Evolutionary conservation across 37 sponge, comb jelly and placozoan species (phyloP).

Genomic region (Halichondria panicea): DNA sequence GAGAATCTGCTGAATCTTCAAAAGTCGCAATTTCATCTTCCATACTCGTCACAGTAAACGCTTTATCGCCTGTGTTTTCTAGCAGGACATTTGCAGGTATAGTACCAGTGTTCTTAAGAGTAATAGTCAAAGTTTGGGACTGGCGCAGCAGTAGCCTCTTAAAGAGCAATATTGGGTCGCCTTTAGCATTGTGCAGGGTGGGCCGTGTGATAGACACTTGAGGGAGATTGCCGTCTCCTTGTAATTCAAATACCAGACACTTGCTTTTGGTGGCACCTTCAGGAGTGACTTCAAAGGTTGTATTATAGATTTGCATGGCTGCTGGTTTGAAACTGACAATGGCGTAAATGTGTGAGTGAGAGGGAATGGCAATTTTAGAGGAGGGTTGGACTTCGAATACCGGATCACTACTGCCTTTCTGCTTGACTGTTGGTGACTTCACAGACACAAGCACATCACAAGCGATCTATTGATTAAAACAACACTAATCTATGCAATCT

Average conservation of each 20-base stretch:
- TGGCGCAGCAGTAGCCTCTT: constrained; percentile 75
- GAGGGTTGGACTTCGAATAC: constrained; percentile 89
- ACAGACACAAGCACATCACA: constrained; percentile 78
- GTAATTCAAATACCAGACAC: constrained; percentile 85
- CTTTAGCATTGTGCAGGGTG: constrained; percentile 57
- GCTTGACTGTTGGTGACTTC: constrained; percentile 17
- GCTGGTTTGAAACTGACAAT: constrained; percentile 88
- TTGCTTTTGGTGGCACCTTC: constrained; percentile 56
- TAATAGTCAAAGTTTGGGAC: constrained; percentile 66
- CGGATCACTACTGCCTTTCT: constrained; percentile 44
- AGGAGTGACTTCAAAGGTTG: constrained; percentile 64
- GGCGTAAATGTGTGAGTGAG: constrained; percentile 86
- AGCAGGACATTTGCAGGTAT: constrained; percentile 72
- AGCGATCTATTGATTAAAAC: too few relatives aligned
- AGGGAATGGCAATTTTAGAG: constrained; percentile 66
- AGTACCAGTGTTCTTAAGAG: constrained; percentile 76
- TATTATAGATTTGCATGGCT: constrained; percentile 86
- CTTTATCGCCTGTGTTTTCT: constrained; percentile 33
- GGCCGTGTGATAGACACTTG: constrained; percentile 80
- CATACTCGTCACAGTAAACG: constrained; percentile 38
- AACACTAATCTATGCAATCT: too few relatives aligned
- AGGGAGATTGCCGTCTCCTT: constrained; percentile 96
- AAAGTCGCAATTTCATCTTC: constrained; percentile 2
- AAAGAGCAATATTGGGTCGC: constrained; percentile 77
- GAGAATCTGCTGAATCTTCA: constrained; percentile 14